Conservation (phyloP, 2,797 vertebrate genomes). For the Chelonia mydas region DNA sequence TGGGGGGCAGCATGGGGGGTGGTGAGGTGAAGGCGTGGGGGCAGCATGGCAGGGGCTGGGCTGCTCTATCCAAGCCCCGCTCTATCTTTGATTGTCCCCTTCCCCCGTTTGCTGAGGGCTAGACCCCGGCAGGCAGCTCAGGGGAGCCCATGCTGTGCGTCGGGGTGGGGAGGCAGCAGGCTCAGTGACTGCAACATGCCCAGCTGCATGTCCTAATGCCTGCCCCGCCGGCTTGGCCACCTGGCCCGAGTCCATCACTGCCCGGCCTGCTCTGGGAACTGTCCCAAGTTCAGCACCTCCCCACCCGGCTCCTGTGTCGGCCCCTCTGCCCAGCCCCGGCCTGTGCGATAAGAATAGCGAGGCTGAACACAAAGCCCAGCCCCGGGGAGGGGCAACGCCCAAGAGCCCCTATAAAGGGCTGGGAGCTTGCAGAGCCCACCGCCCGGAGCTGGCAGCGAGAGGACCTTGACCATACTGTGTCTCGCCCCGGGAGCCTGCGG, state of each 20-base stretch:
- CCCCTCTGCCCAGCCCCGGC: background rate
- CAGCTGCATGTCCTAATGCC: rapidly evolving
- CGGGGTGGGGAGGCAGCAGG: background rate
- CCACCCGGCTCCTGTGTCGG: background rate
- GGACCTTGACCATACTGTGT: no score
- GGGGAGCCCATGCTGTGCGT: background rate
- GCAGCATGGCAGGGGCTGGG: no score
- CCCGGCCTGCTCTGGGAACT: background rate
- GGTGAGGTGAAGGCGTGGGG: no score
- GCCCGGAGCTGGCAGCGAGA: background rate
- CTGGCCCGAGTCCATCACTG: constrained; percentile 12
- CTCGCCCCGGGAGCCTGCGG: background rate
- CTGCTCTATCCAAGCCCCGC: background rate
- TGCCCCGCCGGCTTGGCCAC: background rate
- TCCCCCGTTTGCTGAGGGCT: background rate
- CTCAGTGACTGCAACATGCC: no score
- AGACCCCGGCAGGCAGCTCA: background rate
- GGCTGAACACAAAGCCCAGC: background rate
- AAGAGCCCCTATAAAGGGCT: constrained; percentile 36
- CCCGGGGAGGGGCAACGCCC: background rate
- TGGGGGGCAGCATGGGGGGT: no score
- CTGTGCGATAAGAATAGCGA: constrained; percentile 52
- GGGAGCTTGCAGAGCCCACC: background rate
- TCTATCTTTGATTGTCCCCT: background rate
- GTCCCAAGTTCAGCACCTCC: background rate